These are phyloP conservation scores for Pseudomugil tenellus DNA, from an alignment of 2,797 vertebrate genomes.

Conservation along the genomic window DNA sequence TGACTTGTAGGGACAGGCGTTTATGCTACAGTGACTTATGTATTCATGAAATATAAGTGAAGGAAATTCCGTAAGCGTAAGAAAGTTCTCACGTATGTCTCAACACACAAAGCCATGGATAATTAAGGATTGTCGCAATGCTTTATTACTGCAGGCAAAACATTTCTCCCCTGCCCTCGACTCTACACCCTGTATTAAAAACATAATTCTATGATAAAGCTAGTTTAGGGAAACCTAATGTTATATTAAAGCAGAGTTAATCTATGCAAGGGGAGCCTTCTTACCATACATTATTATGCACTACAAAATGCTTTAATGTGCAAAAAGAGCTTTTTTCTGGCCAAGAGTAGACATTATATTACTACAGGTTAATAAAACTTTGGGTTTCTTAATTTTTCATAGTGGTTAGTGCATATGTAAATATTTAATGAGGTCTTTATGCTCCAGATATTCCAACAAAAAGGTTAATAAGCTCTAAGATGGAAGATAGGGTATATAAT, in stretches of 20 bases:
- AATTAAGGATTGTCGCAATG: slow-evolving; percentile 72
- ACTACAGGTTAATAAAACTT: slow-evolving; percentile 86
- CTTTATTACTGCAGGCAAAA: slow-evolving; percentile 80
- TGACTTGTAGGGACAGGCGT: slow-evolving; percentile 53
- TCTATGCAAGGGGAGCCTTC: slow-evolving; percentile 76
- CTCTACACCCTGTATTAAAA: slow-evolving; percentile 79
- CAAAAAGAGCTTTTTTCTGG: slow-evolving; percentile 72
- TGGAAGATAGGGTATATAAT: slow-evolving; percentile 76
- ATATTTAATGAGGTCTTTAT: slow-evolving; percentile 85
- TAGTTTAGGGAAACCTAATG: slow-evolving; percentile 85
- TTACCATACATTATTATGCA: slow-evolving; percentile 83
- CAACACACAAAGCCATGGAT: slow-evolving; percentile 58
- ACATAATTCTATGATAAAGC: slow-evolving; percentile 83
- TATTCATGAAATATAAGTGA: slow-evolving; percentile 66
- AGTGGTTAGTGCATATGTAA: slow-evolving; percentile 82
- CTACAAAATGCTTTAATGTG: slow-evolving; percentile 80
- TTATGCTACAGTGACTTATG: slow-evolving; percentile 50
- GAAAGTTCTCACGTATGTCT: slow-evolving; percentile 38
- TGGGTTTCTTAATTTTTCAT: slow-evolving; percentile 85
- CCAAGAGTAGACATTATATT: slow-evolving; percentile 81
- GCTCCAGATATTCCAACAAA: slow-evolving; percentile 83
- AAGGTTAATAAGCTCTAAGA: slow-evolving; percentile 82
- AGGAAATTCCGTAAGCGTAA: slow-evolving; percentile 54
- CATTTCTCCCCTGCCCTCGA: slow-evolving; percentile 43
- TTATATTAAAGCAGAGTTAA: slow-evolving; percentile 85